Evolutionary conservation across 2,888 invertebrate genomes (phyloP).

Genomic region (Apomyelois bistriatella): DNA sequence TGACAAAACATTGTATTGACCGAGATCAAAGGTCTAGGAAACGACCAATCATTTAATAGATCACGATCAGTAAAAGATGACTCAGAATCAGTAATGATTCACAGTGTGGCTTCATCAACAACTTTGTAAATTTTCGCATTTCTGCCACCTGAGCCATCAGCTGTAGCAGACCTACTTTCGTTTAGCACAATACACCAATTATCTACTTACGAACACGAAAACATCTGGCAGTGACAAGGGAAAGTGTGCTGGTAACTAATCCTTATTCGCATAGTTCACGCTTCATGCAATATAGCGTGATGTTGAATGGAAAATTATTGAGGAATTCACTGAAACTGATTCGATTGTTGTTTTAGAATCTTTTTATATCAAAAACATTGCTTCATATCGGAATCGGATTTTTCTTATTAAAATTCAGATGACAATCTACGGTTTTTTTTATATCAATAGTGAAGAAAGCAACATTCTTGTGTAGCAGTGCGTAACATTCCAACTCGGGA

Average conservation of each 20-base stretch:
- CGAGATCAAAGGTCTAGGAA: constrained; percentile 7
- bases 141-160: neutral
- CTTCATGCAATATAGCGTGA: constrained; percentile 59
- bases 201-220: constrained; percentile 33
- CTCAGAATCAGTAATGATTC: neutral
- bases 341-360: constrained; percentile 18
- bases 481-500: constrained; percentile 33
- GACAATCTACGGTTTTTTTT: constrained; percentile 35
- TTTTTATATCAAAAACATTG: neutral
- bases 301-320: constrained; percentile 27
- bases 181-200: constrained; percentile 33
- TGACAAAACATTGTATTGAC: constrained; percentile 2
- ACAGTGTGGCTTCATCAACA: constrained; percentile 10
- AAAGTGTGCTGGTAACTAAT: constrained; percentile 48
- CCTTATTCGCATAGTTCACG: constrained; percentile 43
- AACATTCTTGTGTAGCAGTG: constrained; percentile 42
- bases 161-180: constrained; percentile 24
- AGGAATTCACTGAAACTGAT: constrained; percentile 29
- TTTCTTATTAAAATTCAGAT: constrained; percentile 12
- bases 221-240: constrained; percentile 44
- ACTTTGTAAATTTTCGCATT: constrained; percentile 29
- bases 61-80: constrained; percentile 7
- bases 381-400: neutral
- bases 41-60: neutral
- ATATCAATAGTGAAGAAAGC: constrained; percentile 23